Base-by-base conservation (phyloP, 2,113 vertebrate genomes). In the Hippocampus comes region DNA sequence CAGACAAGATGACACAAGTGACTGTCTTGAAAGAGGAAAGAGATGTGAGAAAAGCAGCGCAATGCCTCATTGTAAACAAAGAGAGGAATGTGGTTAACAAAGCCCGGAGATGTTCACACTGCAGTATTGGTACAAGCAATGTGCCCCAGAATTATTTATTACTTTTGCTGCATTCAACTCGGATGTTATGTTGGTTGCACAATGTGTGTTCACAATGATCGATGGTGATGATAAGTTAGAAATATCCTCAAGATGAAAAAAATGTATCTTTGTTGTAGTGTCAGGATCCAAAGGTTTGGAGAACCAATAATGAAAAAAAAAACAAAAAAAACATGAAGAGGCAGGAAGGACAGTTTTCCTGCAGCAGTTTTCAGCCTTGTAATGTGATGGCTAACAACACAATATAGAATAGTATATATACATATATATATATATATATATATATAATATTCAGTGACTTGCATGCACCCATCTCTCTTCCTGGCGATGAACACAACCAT, bases 1-100 rank as follows among this genome's bases (percentile, higher is more conserved):
- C 75, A 75, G 71, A 73, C 72, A 59, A 65, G 61, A 76, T 80
- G 21, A 76, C 78, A 77, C 30, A 68, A 70, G 69, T 72, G 42
- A 73, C 48, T 74, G 51, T 3, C 21, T 79, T 83, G 60, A 72
- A 67, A 68, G 51, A 48, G 17, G 49, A 63, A 18, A 72, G 9
- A 63, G 38, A 63, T 15, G 53, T 67, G 25, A 46, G 41, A 41
- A 67, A 65, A 42, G 27, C 43, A 56, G 64, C 56, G 46, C 2
- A 17, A 60, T 38, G 43, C 63, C 61, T 65, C 48, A 74, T 59
- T 61, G 60, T 72, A 49, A 70, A 65, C 48, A 51, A 59, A 46
- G 51, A 61, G 27, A 27, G 46, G 67, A n/a, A 51, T n/a, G 49
- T 46, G 34, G 64, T 63, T 72, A 77, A 60, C 67, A 18, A 30